A percentile compares a stretch with the other conserved stretches of the same genome.
These are phyloP conservation scores for Polypedilum pembai DNA, from an alignment of 1,140 invertebrate genomes.

Conservation along the genomic window DNA sequence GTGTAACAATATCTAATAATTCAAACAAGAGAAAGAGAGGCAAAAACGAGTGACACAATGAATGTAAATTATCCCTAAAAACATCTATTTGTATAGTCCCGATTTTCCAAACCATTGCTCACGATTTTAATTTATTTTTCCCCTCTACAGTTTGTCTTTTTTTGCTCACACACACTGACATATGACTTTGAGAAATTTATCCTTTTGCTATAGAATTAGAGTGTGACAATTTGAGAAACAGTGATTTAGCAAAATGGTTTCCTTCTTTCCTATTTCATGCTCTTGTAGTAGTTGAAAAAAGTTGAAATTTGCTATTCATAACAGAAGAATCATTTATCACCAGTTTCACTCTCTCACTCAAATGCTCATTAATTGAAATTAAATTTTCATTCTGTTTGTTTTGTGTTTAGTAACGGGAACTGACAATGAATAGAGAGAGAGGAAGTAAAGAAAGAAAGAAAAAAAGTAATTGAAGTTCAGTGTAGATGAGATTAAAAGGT, in stretches of 20 bases:
- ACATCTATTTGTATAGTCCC: not conserved
- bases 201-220: not conserved
- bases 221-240: not conserved
- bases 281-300: not conserved
- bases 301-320: no score
- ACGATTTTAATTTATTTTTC: conserved; percentile 6
- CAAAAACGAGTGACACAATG: not conserved
- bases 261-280: not conserved
- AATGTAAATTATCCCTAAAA: not conserved
- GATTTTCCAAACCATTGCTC: not conserved
- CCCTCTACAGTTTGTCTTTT: not conserved
- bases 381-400: not conserved
- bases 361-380: not conserved
- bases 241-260: conserved; percentile 1
- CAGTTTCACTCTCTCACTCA: not conserved
- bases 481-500: no score
- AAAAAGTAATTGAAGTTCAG: no score
- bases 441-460: no score
- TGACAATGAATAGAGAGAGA: no score
- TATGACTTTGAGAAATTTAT: no score
- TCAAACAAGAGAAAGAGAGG: not conserved
- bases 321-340: not conserved
- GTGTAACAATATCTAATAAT: not conserved
- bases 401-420: no score
- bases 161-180: not conserved